Conservation (phyloP, 2,797 vertebrate species). For the Macropodus opercularis region DNA sequence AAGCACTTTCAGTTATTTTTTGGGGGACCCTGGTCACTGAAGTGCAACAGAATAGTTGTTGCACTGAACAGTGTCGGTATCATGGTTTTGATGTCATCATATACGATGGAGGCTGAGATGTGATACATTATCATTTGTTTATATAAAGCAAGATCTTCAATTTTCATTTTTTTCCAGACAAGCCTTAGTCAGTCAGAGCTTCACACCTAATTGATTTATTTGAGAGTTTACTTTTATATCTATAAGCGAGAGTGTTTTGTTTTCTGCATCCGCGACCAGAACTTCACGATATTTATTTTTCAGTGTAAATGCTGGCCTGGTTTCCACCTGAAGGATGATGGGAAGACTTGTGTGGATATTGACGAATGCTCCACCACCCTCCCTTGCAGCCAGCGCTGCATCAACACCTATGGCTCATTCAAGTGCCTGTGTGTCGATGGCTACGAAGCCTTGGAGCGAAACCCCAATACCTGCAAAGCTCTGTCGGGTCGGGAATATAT, state of each 20-base stretch:
- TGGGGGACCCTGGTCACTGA: conserved; percentile 31
- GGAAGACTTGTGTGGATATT: conserved; percentile 93
- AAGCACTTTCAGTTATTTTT: conserved; percentile 66
- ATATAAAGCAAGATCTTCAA: background rate
- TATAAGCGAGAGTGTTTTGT: background rate
- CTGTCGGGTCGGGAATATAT: conserved; percentile 85
- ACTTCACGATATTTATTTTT: background rate
- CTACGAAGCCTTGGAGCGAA: conserved; percentile 89
- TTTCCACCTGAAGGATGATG: conserved; percentile 94
- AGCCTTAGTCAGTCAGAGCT: background rate
- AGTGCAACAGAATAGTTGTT: conserved; percentile 30
- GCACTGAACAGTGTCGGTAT: conserved; percentile 8
- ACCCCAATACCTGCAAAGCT: conserved; percentile 91
- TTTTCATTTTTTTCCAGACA: background rate
- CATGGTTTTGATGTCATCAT: conserved; percentile 22
- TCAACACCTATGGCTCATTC: conserved; percentile 96
- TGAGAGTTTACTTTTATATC: background rate
- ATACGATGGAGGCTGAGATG: background rate
- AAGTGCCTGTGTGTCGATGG: conserved; percentile 94
- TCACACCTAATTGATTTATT: background rate
- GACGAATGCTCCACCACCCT: conserved; percentile 93
- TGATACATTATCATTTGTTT: conserved; percentile 3
- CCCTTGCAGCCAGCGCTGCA: conserved; percentile 96
- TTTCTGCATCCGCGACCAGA: background rate
- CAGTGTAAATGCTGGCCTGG: conserved; percentile 99